Conservation (phyloP, 2,888 invertebrate species). For the Drosophila lacicola region DNA sequence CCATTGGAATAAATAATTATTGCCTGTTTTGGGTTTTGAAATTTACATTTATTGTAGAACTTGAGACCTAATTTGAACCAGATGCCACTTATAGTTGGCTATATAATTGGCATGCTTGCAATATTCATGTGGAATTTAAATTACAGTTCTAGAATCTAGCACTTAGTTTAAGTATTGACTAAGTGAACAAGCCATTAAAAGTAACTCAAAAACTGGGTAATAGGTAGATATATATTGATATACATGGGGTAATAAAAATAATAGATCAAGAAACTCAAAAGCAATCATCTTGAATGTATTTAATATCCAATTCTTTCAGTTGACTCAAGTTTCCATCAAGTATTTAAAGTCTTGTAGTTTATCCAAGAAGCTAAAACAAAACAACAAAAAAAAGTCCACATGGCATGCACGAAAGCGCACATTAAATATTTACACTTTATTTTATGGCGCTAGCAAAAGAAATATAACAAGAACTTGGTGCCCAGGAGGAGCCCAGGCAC, state of each 20-base stretch:
- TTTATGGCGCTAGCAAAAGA: slow-evolving; percentile 74
- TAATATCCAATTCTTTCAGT: slow-evolving; percentile 2
- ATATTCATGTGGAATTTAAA: not conserved
- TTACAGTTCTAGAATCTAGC: not conserved
- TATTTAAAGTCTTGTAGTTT: slow-evolving; percentile 29
- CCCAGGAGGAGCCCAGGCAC: slow-evolving; percentile 1
- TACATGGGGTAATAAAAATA: not conserved
- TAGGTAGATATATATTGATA: not conserved
- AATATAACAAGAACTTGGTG: slow-evolving; percentile 28
- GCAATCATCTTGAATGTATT: slow-evolving; percentile 21
- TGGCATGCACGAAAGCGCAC: slow-evolving; percentile 82
- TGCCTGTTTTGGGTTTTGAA: slow-evolving; percentile 16
- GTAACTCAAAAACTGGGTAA: not conserved
- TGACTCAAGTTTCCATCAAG: slow-evolving; percentile 23
- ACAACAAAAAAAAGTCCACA: slow-evolving; percentile 37
- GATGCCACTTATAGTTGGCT: not conserved
- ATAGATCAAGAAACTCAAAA: not conserved
- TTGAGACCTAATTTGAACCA: not conserved
- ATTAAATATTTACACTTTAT: slow-evolving; percentile 85
- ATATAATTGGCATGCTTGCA: not conserved
- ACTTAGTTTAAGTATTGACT: not conserved
- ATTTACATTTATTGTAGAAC: slow-evolving; percentile 7
- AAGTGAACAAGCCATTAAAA: not conserved
- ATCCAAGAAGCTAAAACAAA: not conserved
- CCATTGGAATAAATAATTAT: slow-evolving; percentile 42